Conservation (phyloP, 2,797 vertebrate genomes). For the Hylomyscus alleni region DNA sequence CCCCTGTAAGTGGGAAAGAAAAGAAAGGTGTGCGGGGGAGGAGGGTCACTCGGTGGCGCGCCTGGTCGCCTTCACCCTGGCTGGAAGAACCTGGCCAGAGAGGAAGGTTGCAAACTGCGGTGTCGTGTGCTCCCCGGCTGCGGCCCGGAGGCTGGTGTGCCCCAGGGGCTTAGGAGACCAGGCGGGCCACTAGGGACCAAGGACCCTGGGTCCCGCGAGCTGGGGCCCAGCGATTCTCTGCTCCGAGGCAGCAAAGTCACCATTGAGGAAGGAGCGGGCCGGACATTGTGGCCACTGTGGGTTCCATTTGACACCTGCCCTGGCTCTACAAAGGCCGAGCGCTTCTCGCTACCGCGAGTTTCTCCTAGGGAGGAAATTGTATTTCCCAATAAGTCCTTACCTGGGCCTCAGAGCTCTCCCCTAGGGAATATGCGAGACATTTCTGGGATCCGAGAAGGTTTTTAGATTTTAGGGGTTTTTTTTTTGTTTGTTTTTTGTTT, state of each 20-base stretch:
- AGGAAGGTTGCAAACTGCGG: neutral
- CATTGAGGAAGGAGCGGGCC: neutral
- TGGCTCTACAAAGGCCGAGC: neutral
- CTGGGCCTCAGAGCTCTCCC: neutral
- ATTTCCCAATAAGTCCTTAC: neutral
- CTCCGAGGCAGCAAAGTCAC: neutral
- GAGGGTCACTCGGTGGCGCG: neutral
- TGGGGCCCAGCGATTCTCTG: neutral
- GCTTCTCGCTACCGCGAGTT: neutral
- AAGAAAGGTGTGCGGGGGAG: slow-evolving; percentile 26
- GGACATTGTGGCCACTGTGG: neutral
- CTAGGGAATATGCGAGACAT: neutral
- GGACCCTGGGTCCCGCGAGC: accelerated
- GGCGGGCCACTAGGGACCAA: neutral
- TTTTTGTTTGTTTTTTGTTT: neutral
- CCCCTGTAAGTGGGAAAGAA: slow-evolving; percentile 1
- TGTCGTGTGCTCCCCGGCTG: too few relatives aligned
- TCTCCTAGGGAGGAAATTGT: neutral
- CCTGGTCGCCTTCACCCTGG: neutral
- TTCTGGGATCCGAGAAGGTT: neutral
- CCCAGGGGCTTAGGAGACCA: neutral
- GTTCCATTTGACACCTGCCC: slow-evolving; percentile 69
- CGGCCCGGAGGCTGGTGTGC: neutral
- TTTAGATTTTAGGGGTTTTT: neutral
- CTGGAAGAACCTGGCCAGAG: neutral